Percentiles rank a stretch among this genome's conserved stretches.
phyloP scores from a whole-genome alignment of 2,113 vertebrate genomes.

The Rhynchomys soricoides region DNA sequence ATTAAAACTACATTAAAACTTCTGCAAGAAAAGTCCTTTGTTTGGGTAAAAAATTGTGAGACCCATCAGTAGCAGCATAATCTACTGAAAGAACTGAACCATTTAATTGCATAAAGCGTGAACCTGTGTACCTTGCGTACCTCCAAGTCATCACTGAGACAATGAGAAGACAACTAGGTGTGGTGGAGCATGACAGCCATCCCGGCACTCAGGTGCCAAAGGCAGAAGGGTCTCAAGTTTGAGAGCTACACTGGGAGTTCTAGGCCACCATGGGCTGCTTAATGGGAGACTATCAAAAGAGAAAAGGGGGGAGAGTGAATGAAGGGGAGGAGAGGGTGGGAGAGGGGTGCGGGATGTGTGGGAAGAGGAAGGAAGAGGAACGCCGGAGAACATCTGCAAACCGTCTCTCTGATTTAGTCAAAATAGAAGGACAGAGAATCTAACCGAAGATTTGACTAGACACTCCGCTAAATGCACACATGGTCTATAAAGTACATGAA shows the following conservation, averaged over 20 bases:
- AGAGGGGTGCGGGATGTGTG: too few relatives aligned
- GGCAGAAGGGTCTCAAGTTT: background rate
- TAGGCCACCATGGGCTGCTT: background rate
- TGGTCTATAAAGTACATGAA: background rate
- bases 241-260: background rate
- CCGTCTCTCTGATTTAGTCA: background rate
- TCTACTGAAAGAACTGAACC: background rate
- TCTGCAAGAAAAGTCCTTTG: background rate
- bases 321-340: too few relatives aligned
- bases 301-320: too few relatives aligned
- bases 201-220: too few relatives aligned
- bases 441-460: background rate
- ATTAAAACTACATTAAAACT: background rate
- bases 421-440: background rate
- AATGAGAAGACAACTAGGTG: background rate
- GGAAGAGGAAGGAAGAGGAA: background rate
- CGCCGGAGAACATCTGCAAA: background rate
- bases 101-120: background rate
- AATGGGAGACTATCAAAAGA: background rate
- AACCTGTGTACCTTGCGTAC: background rate
- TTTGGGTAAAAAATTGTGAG: background rate
- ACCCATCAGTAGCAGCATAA: background rate
- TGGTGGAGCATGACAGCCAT: too few relatives aligned
- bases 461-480: background rate
- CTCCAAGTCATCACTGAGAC: background rate